phyloP scores from a whole-genome alignment of 2,888 invertebrate species.

The Phymatocera aterrima region DNA sequence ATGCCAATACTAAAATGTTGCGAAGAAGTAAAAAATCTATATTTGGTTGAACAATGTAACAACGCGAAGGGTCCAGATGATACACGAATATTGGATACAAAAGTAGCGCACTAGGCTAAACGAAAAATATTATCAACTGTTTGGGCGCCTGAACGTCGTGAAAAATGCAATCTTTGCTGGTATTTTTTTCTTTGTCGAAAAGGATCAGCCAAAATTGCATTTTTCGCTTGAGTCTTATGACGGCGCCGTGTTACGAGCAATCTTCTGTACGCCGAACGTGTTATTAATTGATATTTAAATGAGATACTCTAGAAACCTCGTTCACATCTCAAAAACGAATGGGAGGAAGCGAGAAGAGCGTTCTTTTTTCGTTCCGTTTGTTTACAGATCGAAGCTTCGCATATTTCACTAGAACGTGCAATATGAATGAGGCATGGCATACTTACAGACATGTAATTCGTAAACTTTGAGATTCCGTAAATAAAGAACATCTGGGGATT shows the following conservation, averaged over 20 bases:
- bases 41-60: too few relatives aligned
- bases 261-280: not conserved
- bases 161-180: too few relatives aligned
- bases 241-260: not conserved
- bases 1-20: not conserved
- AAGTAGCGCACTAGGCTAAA: too few relatives aligned
- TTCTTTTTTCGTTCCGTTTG: not conserved
- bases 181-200: too few relatives aligned
- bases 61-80: too few relatives aligned
- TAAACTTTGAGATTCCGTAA: slow-evolving; percentile 5
- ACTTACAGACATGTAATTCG: not conserved
- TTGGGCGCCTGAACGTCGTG: too few relatives aligned
- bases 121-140: too few relatives aligned
- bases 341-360: not conserved
- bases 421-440: not conserved
- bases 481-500: not conserved
- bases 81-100: too few relatives aligned
- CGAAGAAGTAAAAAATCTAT: not conserved
- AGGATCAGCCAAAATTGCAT: too few relatives aligned
- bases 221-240: too few relatives aligned
- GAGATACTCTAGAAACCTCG: not conserved
- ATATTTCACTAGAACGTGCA: not conserved
- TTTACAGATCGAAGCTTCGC: not conserved
- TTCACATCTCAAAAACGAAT: not conserved
- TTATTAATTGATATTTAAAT: not conserved